These are phyloP conservation scores for Hypocryptadius cinnamomeus DNA, from an alignment of 2,113 vertebrate species.

Conservation along the genomic window DNA sequence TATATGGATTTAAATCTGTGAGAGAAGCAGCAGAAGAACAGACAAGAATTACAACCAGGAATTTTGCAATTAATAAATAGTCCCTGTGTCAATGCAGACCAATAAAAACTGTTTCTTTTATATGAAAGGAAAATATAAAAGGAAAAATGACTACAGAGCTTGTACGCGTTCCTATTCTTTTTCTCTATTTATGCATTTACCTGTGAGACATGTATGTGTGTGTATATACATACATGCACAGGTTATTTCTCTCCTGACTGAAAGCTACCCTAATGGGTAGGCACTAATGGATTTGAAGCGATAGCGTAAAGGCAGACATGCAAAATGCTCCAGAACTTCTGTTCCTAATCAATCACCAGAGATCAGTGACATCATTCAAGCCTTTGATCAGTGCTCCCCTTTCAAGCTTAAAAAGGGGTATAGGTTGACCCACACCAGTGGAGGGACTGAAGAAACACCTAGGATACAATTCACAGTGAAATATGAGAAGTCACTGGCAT, in stretches of 20 bases:
- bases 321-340: constrained; percentile 78
- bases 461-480: constrained; percentile 70
- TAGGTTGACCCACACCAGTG: constrained; percentile 58
- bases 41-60: not conserved
- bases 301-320: constrained; percentile 62
- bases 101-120: not conserved
- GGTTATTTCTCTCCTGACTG: not conserved
- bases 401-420: constrained; percentile 72
- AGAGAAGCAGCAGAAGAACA: not conserved
- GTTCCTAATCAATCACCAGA: constrained; percentile 93
- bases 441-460: constrained; percentile 67
- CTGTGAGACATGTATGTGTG: too few species aligned
- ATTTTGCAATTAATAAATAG: not conserved
- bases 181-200: not conserved
- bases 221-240: too few species aligned
- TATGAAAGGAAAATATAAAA: not conserved
- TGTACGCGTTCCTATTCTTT: not conserved
- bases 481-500: constrained; percentile 59
- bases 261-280: constrained; percentile 11
- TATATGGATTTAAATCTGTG: not conserved
- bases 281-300: constrained; percentile 62
- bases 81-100: not conserved
- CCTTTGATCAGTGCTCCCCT: constrained; percentile 92
- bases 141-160: not conserved
- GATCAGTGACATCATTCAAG: constrained; percentile 84